These are phyloP conservation scores for Chironomus tentans DNA, from an alignment of 2,888 invertebrate species.

Conservation along the genomic window DNA sequence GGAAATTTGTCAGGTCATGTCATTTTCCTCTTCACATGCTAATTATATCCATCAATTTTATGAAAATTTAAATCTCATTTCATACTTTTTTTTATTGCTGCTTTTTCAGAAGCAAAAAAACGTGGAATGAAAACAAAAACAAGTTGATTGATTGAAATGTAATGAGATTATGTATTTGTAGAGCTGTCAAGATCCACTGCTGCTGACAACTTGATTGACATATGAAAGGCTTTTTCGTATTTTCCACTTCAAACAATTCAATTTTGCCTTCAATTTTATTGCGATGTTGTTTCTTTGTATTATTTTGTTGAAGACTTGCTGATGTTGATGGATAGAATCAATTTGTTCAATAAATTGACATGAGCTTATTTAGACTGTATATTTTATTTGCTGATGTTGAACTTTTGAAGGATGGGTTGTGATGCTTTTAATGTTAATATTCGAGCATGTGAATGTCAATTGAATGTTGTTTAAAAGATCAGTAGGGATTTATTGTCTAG, in stretches of 20 bases:
- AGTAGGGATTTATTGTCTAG: no score
- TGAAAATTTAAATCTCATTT: not conserved
- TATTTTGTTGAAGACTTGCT: no score
- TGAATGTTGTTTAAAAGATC: no score
- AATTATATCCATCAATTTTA: not conserved
- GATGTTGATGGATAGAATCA: no score
- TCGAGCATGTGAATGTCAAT: no score
- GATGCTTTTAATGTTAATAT: no score
- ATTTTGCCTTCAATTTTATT: not conserved
- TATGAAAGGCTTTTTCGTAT: slow-evolving; percentile 16
- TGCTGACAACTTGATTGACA: slow-evolving; percentile 21
- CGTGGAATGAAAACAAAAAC: not conserved
- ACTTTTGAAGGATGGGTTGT: no score
- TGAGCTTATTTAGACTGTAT: no score
- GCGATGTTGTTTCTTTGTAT: not conserved
- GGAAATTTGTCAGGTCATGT: not conserved
- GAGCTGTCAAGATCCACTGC: not conserved
- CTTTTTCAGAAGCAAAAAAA: not conserved
- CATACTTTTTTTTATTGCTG: not conserved
- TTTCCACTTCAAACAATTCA: slow-evolving; percentile 13
- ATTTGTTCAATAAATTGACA: no score
- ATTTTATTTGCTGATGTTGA: no score
- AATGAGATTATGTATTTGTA: slow-evolving; percentile 15
- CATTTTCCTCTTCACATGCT: not conserved
- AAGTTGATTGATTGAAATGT: slow-evolving; percentile 20